Evolutionary conservation across 2,888 invertebrate species (phyloP).

Genomic region (Creontiades dilutus): DNA sequence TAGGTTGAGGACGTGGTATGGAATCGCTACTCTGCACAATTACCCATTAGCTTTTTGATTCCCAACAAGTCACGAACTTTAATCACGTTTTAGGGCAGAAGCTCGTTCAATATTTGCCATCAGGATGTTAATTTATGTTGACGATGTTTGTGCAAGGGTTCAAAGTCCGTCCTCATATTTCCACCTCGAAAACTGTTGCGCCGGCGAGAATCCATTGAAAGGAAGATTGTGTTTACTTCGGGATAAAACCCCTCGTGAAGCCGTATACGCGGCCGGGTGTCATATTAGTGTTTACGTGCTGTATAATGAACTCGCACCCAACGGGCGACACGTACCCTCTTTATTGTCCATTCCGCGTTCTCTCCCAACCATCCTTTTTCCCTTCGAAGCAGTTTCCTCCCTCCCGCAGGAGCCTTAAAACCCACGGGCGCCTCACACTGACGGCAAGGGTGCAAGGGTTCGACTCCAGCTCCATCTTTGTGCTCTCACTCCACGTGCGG

Average conservation of each 20-base stretch:
- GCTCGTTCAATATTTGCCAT: background rate
- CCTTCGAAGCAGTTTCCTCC: background rate
- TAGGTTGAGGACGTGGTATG: too few relatives aligned
- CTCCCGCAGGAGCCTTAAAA: conserved; percentile 12
- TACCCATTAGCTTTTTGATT: too few relatives aligned
- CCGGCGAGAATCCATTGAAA: background rate
- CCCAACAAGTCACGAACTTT: background rate
- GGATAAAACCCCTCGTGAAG: conserved; percentile 2
- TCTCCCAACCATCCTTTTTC: background rate
- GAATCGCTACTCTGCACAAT: too few relatives aligned
- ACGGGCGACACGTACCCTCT: conserved; percentile 41
- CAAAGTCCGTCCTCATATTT: conserved; percentile 32
- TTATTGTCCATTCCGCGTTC: conserved; percentile 55
- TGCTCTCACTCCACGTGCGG: conserved; percentile 61
- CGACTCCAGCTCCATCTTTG: conserved; percentile 20
- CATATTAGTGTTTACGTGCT: conserved; percentile 59
- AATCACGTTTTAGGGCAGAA: background rate
- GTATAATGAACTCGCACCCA: conserved; percentile 47
- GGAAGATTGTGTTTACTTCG: conserved; percentile 55
- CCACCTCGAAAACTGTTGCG: conserved; percentile 28
- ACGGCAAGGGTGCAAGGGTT: conserved; percentile 20
- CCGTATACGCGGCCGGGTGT: conserved; percentile 34
- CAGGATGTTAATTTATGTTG: conserved; percentile 12
- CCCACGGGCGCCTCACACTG: background rate
- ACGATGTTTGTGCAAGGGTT: conserved; percentile 18